A percentile compares a stretch with the other conserved stretches of the same genome.
Conservation (phyloP, 2,888 invertebrate genomes). For the Linnaemya tessellans region DNA sequence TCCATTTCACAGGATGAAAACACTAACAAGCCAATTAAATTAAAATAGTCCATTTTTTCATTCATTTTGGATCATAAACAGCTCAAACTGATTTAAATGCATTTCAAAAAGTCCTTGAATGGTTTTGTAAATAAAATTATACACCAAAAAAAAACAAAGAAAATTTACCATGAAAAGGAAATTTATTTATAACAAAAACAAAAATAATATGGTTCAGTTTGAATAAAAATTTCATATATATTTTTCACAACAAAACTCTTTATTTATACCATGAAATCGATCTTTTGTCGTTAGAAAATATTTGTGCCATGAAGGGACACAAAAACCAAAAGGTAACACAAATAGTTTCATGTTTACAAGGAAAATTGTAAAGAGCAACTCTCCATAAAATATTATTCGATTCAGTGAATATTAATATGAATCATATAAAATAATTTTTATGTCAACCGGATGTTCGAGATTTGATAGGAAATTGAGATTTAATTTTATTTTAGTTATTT, state of each 20-base stretch:
- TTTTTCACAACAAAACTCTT: too few relatives aligned
- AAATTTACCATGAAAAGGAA: neutral
- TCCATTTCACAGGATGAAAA: neutral
- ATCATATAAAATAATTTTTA: neutral
- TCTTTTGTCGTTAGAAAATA: neutral
- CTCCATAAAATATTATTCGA: slow-evolving; percentile 34
- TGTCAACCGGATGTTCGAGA: slow-evolving; percentile 5
- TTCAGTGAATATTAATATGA: slow-evolving; percentile 59
- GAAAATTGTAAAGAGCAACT: neutral
- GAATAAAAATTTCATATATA: neutral
- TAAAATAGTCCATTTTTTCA: neutral
- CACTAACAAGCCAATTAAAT: neutral
- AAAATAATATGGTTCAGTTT: neutral
- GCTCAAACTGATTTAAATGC: neutral
- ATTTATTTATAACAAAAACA: neutral
- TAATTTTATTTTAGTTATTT: too few relatives aligned
- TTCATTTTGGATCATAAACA: neutral
- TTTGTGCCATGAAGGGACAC: neutral
- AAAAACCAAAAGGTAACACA: slow-evolving; percentile 26
- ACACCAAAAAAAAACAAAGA: neutral
- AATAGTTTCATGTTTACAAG: slow-evolving; percentile 12
- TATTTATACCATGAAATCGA: neutral
- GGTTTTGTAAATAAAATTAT: neutral
- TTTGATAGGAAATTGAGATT: neutral
- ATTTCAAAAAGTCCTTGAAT: neutral